Evolutionary conservation across 2,888 invertebrate genomes (phyloP).

Genomic region (Eupithecia tripunctaria): DNA sequence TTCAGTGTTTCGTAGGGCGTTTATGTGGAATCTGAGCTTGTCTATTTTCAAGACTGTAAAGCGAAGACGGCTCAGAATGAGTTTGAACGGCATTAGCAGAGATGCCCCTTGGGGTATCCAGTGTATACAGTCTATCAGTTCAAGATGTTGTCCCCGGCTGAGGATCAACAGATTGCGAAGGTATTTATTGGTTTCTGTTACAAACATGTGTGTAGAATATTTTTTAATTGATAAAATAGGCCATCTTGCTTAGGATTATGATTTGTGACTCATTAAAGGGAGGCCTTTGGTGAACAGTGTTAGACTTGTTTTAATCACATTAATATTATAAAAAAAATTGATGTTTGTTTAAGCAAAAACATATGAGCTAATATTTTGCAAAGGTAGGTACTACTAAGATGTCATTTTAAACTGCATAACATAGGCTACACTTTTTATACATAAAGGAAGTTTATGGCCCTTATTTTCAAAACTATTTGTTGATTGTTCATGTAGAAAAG

Average conservation of each 20-base stretch:
- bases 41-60: slow-evolving; percentile 5
- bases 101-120: slow-evolving; percentile 88
- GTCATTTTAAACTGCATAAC: background rate
- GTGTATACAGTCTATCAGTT: slow-evolving; percentile 80
- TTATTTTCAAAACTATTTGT: too few relatives aligned
- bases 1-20: background rate
- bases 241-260: background rate
- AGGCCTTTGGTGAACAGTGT: too few relatives aligned
- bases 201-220: background rate
- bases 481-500: too few relatives aligned
- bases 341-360: background rate
- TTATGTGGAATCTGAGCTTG: background rate
- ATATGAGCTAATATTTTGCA: background rate
- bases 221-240: background rate
- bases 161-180: slow-evolving; percentile 87
- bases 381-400: too few relatives aligned
- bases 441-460: too few relatives aligned
- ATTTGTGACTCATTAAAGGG: background rate
- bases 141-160: slow-evolving; percentile 84
- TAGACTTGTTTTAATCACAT: background rate
- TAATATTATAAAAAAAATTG: background rate
- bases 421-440: too few relatives aligned
- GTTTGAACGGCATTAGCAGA: background rate
- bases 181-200: slow-evolving; percentile 72
- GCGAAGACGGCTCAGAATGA: background rate